Base-by-base conservation (phyloP, 2,888 invertebrate species). In the Leptura quadrifasciata region DNA sequence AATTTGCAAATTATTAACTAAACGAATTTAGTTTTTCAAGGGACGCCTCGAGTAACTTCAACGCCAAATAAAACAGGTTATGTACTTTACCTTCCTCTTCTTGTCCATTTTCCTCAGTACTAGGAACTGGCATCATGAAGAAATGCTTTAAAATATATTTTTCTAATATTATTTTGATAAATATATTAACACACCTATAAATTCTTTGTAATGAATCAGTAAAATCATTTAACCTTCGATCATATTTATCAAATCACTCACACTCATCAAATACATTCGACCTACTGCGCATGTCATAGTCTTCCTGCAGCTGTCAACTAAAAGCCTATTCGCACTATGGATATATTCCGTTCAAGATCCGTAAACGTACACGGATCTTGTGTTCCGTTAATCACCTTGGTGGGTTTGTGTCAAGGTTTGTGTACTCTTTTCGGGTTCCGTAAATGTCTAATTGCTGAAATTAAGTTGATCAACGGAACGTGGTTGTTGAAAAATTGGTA, bases 41-140 rank as follows among this genome's bases (percentile, higher is more conserved):
- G n/a, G n/a, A 31, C 27, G 6, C 6, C 0, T 31, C 27, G 8
- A 31, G 8, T n/a, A 31, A 52, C n/a, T 17, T 6, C 52, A 17
- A 17, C 17, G 17, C 15, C 15, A 57, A 57, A 57, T 18, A 10
- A 47, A 39, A 39, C 12, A 47, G 47, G 47, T 47, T 47, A 63
- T 35, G 63, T 18, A 24, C 27, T 31, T 68, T 68, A 68, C 68
- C 68, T 68, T 63, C 39, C 47, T 58, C 69, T 60, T 69, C 69
- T 58, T 69, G 58, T 21, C 69, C 69, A 57, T 57, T 39, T 21
- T 69, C 69, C 35, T 69, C 55, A 17, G 8, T 35, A 4, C 58
- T 69, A 10, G 69, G 69, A n/a, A 69, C 69, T n/a, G 69, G 69
- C 69, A 69, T 69, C 39, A 35, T 69, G 58, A 12, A 15, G 12